phyloP scores from a whole-genome alignment of 2,113 vertebrate species.

The Nanorana parkeri region DNA sequence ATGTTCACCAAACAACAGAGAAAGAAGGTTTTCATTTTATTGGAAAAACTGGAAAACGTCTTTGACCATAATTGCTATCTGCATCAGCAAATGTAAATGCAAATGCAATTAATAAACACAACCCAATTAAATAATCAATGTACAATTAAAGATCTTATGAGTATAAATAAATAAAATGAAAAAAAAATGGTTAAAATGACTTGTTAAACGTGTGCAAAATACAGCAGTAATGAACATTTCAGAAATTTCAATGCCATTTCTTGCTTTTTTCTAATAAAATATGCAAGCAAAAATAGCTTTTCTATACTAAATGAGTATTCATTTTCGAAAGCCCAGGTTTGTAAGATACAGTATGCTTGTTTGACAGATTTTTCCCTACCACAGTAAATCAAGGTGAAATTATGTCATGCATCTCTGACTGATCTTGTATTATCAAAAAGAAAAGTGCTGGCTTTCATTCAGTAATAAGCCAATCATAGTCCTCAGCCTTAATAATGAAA shows the following conservation, averaged over 20 bases:
- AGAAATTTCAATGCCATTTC: background rate
- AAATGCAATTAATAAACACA: no score
- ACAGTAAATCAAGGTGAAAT: constrained; percentile 65
- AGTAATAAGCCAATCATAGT: constrained; percentile 64
- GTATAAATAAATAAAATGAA: background rate
- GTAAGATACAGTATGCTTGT: constrained; percentile 35
- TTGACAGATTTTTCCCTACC: constrained; percentile 44
- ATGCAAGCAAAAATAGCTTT: constrained; percentile 16
- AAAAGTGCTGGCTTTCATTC: constrained; percentile 62
- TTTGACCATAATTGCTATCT: no score
- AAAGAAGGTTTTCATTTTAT: no score
- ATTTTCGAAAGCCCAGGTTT: constrained; percentile 25
- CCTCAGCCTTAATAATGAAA: constrained; percentile 65
- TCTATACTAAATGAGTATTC: constrained; percentile 27
- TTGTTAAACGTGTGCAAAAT: background rate
- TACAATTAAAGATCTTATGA: no score
- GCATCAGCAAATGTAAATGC: no score
- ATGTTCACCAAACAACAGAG: no score
- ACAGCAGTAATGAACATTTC: background rate
- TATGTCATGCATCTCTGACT: constrained; percentile 65
- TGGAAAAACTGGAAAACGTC: no score
- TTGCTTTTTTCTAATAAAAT: constrained; percentile 14
- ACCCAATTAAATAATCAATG: no score
- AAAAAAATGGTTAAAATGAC: no score
- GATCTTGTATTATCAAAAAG: constrained; percentile 60